Evolutionary conservation across 2,113 vertebrate species (phyloP).

Genomic region (Rostratula benghalensis): DNA sequence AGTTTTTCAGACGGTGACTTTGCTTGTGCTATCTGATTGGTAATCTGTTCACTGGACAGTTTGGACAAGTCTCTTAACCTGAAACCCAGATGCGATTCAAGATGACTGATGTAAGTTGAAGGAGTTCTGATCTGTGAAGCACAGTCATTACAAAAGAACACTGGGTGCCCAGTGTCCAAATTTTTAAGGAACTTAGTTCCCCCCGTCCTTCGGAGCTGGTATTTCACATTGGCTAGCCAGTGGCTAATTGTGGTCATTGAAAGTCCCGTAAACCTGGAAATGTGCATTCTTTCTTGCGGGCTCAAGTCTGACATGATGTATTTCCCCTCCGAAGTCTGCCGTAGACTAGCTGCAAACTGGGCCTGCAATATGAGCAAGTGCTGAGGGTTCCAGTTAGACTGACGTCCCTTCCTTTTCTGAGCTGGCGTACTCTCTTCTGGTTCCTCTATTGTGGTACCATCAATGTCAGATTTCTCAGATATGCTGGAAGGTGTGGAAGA

Average conservation of each 20-base stretch:
- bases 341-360: slow-evolving; percentile 96
- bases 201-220: slow-evolving; percentile 98
- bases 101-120: slow-evolving; percentile 96
- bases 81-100: slow-evolving; percentile 98
- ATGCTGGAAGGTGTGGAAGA: slow-evolving; percentile 95
- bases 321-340: slow-evolving; percentile 94
- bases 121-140: slow-evolving; percentile 98
- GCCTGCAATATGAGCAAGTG: slow-evolving; percentile 98
- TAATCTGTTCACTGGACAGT: slow-evolving; percentile 93
- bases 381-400: slow-evolving; percentile 99
- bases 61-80: slow-evolving; percentile 95
- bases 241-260: slow-evolving; percentile 99
- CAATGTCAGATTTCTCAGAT: slow-evolving; percentile 94
- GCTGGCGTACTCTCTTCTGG: slow-evolving; percentile 92
- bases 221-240: slow-evolving; percentile 99
- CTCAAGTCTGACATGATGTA: slow-evolving; percentile 99
- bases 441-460: slow-evolving; percentile 91
- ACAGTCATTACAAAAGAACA: slow-evolving; percentile 99
- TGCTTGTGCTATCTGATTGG: slow-evolving; percentile 90
- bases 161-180: slow-evolving; percentile 96
- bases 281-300: slow-evolving; percentile 98
- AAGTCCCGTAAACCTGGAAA: slow-evolving; percentile 97
- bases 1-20: slow-evolving; percentile 95
- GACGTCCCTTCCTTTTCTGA: slow-evolving; percentile 97
- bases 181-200: slow-evolving; percentile 99